Evolutionary conservation across 2,888 invertebrate genomes (phyloP).

Genomic region (Noctuana brunneofusca): DNA sequence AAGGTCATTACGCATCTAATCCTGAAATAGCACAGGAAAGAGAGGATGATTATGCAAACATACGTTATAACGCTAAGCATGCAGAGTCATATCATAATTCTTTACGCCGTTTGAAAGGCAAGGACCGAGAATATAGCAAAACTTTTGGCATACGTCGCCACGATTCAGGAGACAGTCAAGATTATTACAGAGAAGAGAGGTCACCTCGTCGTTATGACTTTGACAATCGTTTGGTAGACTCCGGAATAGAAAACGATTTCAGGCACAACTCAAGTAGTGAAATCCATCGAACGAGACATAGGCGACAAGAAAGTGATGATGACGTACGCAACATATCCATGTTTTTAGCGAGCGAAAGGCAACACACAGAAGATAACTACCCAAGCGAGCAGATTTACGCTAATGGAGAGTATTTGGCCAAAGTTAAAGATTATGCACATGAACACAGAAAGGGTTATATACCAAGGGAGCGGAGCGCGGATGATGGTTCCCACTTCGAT

Average conservation of each 20-base stretch:
- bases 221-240: conserved; percentile 87
- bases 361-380: conserved; percentile 87
- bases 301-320: conserved; percentile 85
- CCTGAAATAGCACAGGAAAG: conserved; percentile 83
- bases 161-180: conserved; percentile 78
- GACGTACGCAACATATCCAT: conserved; percentile 86
- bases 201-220: conserved; percentile 75
- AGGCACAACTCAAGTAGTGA: conserved; percentile 87
- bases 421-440: conserved; percentile 62
- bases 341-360: conserved; percentile 88
- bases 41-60: conserved; percentile 75
- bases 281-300: conserved; percentile 60
- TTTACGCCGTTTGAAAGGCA: conserved; percentile 83
- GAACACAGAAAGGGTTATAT: conserved; percentile 67
- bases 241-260: conserved; percentile 92
- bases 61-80: conserved; percentile 65
- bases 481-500: conserved; percentile 86
- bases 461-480: conserved; percentile 81
- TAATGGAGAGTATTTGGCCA: conserved; percentile 69
- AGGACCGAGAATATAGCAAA: conserved; percentile 60
- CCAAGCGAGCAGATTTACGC: conserved; percentile 76
- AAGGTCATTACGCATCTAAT: conserved; percentile 84
- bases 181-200: conserved; percentile 69
- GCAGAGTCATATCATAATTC: conserved; percentile 83
- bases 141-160: conserved; percentile 68